Percentiles rank a stretch among this genome's conserved stretches.
phyloP scores from a whole-genome alignment of 2,113 vertebrate species.

The Hydropotes inermis region DNA sequence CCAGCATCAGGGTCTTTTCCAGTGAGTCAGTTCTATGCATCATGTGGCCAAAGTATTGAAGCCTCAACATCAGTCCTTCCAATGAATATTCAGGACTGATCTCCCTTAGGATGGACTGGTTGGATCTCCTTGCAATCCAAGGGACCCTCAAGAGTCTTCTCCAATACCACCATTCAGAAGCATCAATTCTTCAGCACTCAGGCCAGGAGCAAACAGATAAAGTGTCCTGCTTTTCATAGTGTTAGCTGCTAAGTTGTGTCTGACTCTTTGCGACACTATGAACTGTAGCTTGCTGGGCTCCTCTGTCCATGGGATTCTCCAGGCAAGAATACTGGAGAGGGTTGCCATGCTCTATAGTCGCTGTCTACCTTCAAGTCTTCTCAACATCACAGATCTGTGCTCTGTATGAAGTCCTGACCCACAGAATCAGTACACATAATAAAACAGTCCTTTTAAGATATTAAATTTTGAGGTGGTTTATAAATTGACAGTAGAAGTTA shows the following conservation, averaged over 20 bases:
- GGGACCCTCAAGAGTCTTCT: not conserved
- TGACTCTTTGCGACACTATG: not conserved
- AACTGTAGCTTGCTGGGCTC: not conserved
- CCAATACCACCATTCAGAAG: not conserved
- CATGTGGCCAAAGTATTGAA: not conserved
- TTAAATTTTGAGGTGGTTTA: not conserved
- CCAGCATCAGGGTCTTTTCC: not conserved
- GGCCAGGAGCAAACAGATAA: not conserved
- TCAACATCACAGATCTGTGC: not conserved
- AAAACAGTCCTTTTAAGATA: not conserved
- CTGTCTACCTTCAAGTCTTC: not conserved
- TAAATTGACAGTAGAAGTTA: not conserved
- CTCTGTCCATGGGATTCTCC: not conserved
- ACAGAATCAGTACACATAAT: not conserved
- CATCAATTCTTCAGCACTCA: not conserved
- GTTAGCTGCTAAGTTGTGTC: not conserved
- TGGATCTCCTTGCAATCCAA: not conserved
- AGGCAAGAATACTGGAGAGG: not conserved
- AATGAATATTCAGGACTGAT: not conserved
- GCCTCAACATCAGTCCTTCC: not conserved
- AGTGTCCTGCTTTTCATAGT: not conserved
- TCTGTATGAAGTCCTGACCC: not conserved
- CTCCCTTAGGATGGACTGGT: not conserved
- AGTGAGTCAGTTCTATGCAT: not conserved
- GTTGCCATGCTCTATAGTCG: not conserved